A percentile compares a stretch with the other conserved stretches of the same genome.
phyloP scores from a whole-genome alignment of 2,888 invertebrate species.

The Andrena praecox region DNA sequence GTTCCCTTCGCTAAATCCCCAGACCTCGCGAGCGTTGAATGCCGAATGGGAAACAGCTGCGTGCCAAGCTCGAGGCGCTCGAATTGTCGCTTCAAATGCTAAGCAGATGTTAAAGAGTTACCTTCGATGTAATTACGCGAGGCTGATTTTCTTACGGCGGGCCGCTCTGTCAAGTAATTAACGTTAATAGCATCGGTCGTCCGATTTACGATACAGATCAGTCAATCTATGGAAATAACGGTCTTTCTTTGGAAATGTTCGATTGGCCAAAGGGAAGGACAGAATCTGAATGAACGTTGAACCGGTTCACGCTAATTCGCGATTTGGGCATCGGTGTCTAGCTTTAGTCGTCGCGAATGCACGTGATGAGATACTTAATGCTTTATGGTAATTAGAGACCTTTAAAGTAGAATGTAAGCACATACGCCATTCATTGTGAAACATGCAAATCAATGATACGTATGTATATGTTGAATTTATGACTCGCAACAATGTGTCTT shows the following conservation, averaged over 20 bases:
- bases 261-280: too few species aligned
- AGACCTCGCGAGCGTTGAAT: not conserved
- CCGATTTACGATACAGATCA: not conserved
- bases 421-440: slow-evolving; percentile 24
- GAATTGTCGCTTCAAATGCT: slow-evolving; percentile 25
- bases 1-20: not conserved
- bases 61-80: not conserved
- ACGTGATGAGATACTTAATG: not conserved
- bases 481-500: slow-evolving; percentile 1
- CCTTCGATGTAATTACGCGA: slow-evolving; percentile 26
- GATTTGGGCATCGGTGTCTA: not conserved
- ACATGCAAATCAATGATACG: slow-evolving; percentile 3
- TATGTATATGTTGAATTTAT: not conserved
- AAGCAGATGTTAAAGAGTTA: slow-evolving; percentile 19
- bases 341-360: not conserved
- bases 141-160: slow-evolving; percentile 4
- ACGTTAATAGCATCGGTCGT: slow-evolving; percentile 15
- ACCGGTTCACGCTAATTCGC: not conserved
- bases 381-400: slow-evolving; percentile 46
- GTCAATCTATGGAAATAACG: too few species aligned
- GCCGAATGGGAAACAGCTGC: not conserved
- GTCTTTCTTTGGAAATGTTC: too few species aligned
- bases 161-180: slow-evolving; percentile 15
- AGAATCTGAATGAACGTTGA: not conserved
- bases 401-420: slow-evolving; percentile 43